A percentile compares a stretch with the other conserved stretches of the same genome.
Evolutionary conservation across 2,797 vertebrate genomes (phyloP).

Genomic region (Lagodon rhomboides): DNA sequence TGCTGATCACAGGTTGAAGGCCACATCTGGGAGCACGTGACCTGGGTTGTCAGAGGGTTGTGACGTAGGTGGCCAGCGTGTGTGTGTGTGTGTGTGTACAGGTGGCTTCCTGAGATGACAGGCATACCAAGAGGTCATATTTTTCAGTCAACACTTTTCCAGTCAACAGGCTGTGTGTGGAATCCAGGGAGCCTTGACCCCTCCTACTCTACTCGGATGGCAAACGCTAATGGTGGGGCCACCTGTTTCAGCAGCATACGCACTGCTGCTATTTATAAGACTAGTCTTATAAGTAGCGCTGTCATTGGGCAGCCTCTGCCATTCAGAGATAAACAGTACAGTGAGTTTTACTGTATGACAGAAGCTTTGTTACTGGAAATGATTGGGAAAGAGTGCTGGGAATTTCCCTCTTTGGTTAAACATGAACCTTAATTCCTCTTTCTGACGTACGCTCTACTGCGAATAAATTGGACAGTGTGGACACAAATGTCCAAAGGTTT

Average conservation of each 20-base stretch:
- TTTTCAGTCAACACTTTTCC: conserved; percentile 70
- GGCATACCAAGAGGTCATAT: conserved; percentile 62
- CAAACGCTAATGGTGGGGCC: conserved; percentile 66
- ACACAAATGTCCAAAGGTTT: not conserved
- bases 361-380: conserved; percentile 53
- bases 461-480: not conserved
- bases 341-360: conserved; percentile 36
- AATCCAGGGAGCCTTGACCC: conserved; percentile 65
- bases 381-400: conserved; percentile 34
- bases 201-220: conserved; percentile 60
- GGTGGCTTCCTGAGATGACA: conserved; percentile 65
- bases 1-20: conserved; percentile 57
- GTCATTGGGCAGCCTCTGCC: conserved; percentile 53
- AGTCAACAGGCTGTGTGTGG: conserved; percentile 64
- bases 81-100: conserved; percentile 45
- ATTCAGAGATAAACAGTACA: conserved; percentile 38
- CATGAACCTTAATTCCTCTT: conserved; percentile 50
- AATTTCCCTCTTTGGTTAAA: conserved; percentile 54
- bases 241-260: conserved; percentile 73
- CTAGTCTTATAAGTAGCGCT: conserved; percentile 47
- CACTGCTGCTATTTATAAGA: conserved; percentile 72
- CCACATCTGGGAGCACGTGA: conserved; percentile 69
- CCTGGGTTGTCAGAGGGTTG: conserved; percentile 25
- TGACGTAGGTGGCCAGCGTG: conserved; percentile 19
- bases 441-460: not conserved